Conservation (phyloP, 2,797 vertebrate genomes). For the Simalia tracyae region DNA sequence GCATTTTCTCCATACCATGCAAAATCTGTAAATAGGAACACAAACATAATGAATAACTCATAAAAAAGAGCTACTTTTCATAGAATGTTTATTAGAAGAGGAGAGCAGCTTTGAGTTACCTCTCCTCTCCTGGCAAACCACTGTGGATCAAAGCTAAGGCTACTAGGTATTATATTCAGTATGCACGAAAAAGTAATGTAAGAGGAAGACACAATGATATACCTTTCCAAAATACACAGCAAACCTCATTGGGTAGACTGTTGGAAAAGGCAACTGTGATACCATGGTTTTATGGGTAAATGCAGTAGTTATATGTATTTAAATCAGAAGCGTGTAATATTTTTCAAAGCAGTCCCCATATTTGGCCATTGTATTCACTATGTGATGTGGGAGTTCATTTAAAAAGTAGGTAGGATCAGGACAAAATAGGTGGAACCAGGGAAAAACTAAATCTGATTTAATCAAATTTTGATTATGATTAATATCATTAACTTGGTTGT, state of each 20-base stretch:
- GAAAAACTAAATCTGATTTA: not conserved
- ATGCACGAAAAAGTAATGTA: not conserved
- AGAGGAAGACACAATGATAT: not conserved
- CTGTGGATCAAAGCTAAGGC: not conserved
- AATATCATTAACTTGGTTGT: not conserved
- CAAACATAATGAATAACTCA: not conserved
- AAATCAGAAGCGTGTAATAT: not conserved
- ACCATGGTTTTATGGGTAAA: not conserved
- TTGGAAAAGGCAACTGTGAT: not conserved
- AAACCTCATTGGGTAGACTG: not conserved
- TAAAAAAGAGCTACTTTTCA: not conserved
- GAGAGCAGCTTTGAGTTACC: not conserved
- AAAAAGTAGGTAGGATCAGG: not conserved
- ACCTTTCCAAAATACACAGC: not conserved
- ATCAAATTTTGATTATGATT: not conserved
- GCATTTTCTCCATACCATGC: not conserved
- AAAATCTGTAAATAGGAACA: not conserved
- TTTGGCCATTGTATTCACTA: not conserved
- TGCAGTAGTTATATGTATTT: not conserved
- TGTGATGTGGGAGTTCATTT: not conserved
- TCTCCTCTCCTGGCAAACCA: not conserved
- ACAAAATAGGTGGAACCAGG: not conserved
- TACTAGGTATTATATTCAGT: not conserved
- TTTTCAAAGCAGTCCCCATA: not conserved
- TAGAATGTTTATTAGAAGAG: not conserved